Percentiles rank a stretch among this genome's conserved stretches.
phyloP scores from a whole-genome alignment of 2,888 invertebrate genomes.

The Neoscelio sp. region DNA sequence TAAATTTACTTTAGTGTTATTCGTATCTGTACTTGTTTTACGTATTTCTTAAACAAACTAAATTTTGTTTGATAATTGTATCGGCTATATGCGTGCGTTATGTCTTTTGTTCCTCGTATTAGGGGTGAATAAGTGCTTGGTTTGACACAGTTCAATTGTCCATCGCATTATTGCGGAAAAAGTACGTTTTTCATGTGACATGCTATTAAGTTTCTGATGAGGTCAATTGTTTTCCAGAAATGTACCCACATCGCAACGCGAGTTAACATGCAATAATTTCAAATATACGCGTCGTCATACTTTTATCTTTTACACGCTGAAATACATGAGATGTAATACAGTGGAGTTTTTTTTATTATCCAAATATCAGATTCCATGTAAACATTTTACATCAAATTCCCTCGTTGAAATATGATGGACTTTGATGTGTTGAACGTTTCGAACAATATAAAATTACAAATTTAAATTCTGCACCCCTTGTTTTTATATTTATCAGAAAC shows the following conservation, averaged over 20 bases:
- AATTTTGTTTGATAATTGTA: no score
- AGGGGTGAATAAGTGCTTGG: not conserved
- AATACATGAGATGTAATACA: not conserved
- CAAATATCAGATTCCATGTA: not conserved
- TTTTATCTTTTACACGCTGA: slow-evolving; percentile 5
- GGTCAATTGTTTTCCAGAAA: slow-evolving; percentile 33
- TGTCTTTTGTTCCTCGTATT: not conserved
- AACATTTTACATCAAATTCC: not conserved
- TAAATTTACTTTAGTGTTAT: no score
- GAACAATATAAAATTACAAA: slow-evolving; percentile 2
- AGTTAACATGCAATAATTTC: slow-evolving; percentile 11
- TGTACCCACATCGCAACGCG: not conserved
- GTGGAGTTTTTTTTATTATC: not conserved
- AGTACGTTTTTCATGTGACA: not conserved
- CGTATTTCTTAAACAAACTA: no score
- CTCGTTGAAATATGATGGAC: not conserved
- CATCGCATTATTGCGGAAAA: slow-evolving; percentile 10
- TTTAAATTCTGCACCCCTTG: not conserved
- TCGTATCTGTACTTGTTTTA: no score
- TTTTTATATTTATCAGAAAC: no score
- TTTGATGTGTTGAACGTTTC: not conserved
- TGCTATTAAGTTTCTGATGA: slow-evolving; percentile 23
- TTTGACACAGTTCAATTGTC: slow-evolving; percentile 10
- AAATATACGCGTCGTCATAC: not conserved
- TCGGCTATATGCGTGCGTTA: not conserved